phyloP scores from a whole-genome alignment of 1,140 invertebrate genomes.

The Phortica variegata region DNA sequence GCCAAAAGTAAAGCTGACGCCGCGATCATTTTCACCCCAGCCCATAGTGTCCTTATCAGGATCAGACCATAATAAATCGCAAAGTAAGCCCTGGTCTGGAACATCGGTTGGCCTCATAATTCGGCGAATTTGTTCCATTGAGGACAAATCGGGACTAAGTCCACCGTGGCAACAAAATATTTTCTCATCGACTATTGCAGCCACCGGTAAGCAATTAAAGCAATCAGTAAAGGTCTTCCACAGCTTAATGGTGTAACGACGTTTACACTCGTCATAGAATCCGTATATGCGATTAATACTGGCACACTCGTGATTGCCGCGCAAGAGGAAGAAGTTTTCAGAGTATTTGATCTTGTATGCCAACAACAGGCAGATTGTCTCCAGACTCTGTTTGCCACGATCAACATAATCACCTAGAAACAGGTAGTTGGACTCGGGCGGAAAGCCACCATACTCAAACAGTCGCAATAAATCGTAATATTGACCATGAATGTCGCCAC shows the following conservation, averaged over 20 bases:
- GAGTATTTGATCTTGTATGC: conserved; percentile 94
- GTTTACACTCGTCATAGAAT: conserved; percentile 94
- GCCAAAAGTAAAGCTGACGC: conserved; percentile 94
- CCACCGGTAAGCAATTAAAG: conserved; percentile 97
- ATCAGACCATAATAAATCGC: conserved; percentile 97
- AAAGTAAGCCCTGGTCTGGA: conserved; percentile 89
- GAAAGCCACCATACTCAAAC: conserved; percentile 98
- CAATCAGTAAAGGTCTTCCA: conserved; percentile 99
- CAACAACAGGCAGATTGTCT: conserved; percentile 88
- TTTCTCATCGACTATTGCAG: conserved; percentile 95
- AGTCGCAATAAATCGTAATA: conserved; percentile 95
- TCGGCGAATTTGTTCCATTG: conserved; percentile 88
- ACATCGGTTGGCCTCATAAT: conserved; percentile 93
- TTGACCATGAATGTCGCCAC: conserved; percentile 97
- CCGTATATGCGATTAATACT: conserved; percentile 94
- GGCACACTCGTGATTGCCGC: no score
- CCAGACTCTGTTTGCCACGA: conserved; percentile 78
- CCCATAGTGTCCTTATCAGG: conserved; percentile 89
- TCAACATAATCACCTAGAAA: conserved; percentile 91
- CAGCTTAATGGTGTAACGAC: conserved; percentile 95
- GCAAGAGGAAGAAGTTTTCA: conserved; percentile 86
- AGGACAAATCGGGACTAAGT: conserved; percentile 83
- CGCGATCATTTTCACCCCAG: conserved; percentile 95
- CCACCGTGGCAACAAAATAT: conserved; percentile 98
- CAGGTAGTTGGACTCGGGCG: conserved; percentile 97